Base-by-base conservation (phyloP, 2,113 vertebrate genomes). In the Toxostoma redivivum region DNA sequence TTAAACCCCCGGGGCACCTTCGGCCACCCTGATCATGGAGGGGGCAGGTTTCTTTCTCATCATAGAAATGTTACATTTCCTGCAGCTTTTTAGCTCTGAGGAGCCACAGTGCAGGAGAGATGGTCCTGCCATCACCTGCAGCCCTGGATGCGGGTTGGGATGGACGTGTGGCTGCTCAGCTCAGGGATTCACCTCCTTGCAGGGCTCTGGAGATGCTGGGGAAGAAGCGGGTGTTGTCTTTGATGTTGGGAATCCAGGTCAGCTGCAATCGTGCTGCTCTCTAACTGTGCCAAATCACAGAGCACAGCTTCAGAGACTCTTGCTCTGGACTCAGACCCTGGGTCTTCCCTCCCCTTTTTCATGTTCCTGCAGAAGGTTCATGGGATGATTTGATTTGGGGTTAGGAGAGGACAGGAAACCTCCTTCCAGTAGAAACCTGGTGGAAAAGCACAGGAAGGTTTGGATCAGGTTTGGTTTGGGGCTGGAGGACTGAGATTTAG, bases 231-330 rank as follows among this genome's bases (percentile, higher is more conserved):
- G 21, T 73, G 10, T 9, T 8, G 8, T 11, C 64, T 95, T 87
- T 92, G 62, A 91, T 93, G 64, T 53, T 20, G 44, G 18, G 67
- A 93, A 95, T 91, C 60, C 92, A 94, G 94, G 89, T 91, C 88
- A 88, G 60, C 56, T 62, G 37, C 45, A 31, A 12, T 35, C 24
- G 38, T 28, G 18, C 24, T 19, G 51, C 67, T 82, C 56, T 67
- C 81, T 14, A 14, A 24, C 30, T 35, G 53, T 35, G 33, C 78
- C 21, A 11, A 10, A 20, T 15, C 15, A 8, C 48, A 22, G n/a
- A 61, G 35, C 0, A 0, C 53, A 86, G 35, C 22, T 88, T 37
- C 15, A 21, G 30, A n/a, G 44, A n/a, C 64, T 83, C 51, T 21
- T 20, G 37, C 64, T 60, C n/a, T 1, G 4, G 27, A 31, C 9